These are phyloP conservation scores for Allophyes oxyacanthae DNA, from an alignment of 2,888 invertebrate genomes.

Conservation along the genomic window DNA sequence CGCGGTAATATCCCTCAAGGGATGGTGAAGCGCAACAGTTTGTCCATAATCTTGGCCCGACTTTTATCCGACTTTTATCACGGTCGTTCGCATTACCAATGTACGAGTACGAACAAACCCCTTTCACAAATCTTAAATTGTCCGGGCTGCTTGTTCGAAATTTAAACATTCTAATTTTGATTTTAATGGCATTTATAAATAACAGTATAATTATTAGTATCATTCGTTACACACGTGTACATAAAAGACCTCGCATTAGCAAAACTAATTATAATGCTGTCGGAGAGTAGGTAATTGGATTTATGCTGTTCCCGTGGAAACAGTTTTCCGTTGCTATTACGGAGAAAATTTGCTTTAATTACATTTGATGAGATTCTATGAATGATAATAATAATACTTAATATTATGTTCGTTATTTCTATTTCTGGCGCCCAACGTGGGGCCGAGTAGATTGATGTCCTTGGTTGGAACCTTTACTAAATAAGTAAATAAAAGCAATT, in stretches of 20 bases:
- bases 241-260: slow-evolving; percentile 40
- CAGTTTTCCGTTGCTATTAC: slow-evolving; percentile 31
- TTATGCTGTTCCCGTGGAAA: slow-evolving; percentile 48
- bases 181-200: too few species aligned
- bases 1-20: slow-evolving; percentile 53
- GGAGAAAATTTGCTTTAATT: slow-evolving; percentile 36
- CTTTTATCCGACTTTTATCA: slow-evolving; percentile 58
- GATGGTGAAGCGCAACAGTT: slow-evolving; percentile 76
- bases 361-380: slow-evolving; percentile 25
- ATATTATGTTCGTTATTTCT: slow-evolving; percentile 30
- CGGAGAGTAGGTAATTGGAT: slow-evolving; percentile 56
- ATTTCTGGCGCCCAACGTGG: slow-evolving; percentile 56
- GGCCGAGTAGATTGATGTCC: slow-evolving; percentile 34
- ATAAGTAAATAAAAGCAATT: slow-evolving; percentile 53
- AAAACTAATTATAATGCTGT: slow-evolving; percentile 60
- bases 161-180: slow-evolving; percentile 6
- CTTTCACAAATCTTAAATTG: slow-evolving; percentile 15
- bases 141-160: slow-evolving; percentile 8
- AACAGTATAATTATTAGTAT: slow-evolving; percentile 12
- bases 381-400: slow-evolving; percentile 24
- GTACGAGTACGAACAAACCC: slow-evolving; percentile 52
- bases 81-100: slow-evolving; percentile 51
- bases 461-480: slow-evolving; percentile 29
- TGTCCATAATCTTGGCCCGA: slow-evolving; percentile 68
- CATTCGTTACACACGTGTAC: slow-evolving; percentile 15